Percentiles rank a stretch among this genome's conserved stretches.
phyloP scores from a whole-genome alignment of 2,113 vertebrate species.

The Clinocottus analis region DNA sequence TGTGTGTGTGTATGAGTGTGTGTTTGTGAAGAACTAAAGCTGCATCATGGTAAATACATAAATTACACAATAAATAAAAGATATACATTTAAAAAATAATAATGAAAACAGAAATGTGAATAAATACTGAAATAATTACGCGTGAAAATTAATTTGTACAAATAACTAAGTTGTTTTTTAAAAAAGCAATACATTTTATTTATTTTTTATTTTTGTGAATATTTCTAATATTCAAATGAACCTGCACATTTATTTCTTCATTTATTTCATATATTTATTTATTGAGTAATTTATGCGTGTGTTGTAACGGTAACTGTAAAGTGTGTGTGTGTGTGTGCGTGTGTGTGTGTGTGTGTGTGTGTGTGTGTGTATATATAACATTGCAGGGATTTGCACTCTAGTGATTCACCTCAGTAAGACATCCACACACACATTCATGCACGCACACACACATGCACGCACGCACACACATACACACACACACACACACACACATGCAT shows the following conservation, averaged over 20 bases:
- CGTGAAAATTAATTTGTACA: background rate
- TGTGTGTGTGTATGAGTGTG: conserved; percentile 34
- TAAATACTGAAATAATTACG: background rate
- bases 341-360: conserved; percentile 39
- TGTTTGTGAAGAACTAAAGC: background rate
- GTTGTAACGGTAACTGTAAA: background rate
- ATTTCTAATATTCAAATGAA: background rate
- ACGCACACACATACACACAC: background rate
- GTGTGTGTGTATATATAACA: conserved; percentile 52
- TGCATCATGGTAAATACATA: background rate
- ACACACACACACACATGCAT: conserved; percentile 6
- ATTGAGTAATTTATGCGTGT: background rate
- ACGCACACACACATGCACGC: too few relatives aligned
- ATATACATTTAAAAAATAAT: background rate
- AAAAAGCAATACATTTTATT: background rate
- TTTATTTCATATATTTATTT: background rate
- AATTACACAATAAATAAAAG: background rate
- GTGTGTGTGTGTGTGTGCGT: conserved; percentile 31
- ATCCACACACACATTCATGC: background rate
- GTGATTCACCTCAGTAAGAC: conserved; percentile 65
- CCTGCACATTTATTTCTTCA: background rate
- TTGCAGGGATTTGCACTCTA: conserved; percentile 74
- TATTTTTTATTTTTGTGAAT: background rate
- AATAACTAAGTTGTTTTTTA: background rate
- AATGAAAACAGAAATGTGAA: background rate